A percentile compares a stretch with the other conserved stretches of the same genome.
Conservation (phyloP, 2,797 vertebrate species). For the Crenichthys baileyi region DNA sequence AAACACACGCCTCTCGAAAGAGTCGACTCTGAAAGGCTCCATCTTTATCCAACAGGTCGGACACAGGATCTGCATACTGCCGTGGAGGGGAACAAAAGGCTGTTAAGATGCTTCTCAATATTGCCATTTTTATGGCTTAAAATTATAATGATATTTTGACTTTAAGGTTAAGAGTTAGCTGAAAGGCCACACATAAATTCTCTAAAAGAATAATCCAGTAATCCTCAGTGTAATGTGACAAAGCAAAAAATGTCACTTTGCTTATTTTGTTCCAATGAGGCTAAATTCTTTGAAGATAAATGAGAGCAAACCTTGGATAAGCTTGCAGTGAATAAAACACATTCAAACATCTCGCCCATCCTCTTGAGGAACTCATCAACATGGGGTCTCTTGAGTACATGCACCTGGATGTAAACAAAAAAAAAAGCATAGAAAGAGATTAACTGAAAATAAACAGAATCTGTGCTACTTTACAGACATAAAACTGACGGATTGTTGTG, state of each 20-base stretch:
- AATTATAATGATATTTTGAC: not conserved
- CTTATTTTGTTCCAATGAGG: not conserved
- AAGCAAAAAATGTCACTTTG: conserved; percentile 18
- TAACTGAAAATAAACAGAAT: not conserved
- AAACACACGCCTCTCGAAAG: conserved; percentile 97
- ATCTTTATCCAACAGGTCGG: conserved; percentile 95
- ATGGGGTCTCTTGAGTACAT: conserved; percentile 93
- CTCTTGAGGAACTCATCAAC: conserved; percentile 95
- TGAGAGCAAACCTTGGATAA: conserved; percentile 89
- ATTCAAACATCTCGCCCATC: conserved; percentile 98
- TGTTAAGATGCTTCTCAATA: conserved; percentile 11
- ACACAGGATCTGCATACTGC: conserved; percentile 95
- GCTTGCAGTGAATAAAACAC: conserved; percentile 96
- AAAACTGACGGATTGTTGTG: not conserved
- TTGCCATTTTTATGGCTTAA: not conserved
- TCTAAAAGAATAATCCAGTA: not conserved
- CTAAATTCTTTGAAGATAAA: no score
- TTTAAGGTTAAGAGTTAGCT: not conserved
- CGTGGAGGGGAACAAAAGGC: not conserved
- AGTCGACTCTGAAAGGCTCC: conserved; percentile 93
- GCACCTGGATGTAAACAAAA: conserved; percentile 82
- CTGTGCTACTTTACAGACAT: not conserved
- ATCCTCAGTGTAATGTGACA: not conserved
- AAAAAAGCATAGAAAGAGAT: not conserved
- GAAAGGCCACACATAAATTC: not conserved